phyloP scores from a whole-genome alignment of 2,888 invertebrate species.

The Bombyx huttoni region DNA sequence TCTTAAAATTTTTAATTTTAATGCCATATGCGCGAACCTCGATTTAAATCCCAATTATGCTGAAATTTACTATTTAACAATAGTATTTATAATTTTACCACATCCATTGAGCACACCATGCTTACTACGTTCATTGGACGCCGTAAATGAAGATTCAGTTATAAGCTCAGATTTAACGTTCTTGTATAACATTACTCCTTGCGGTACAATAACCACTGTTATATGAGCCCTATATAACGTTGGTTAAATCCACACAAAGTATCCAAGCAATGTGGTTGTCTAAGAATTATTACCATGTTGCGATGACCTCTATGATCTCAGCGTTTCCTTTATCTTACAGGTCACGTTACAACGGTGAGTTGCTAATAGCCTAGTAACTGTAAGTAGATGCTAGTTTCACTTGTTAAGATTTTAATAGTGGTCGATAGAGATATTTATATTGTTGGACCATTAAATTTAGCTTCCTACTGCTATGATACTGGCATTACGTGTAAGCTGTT shows the following conservation, averaged over 20 bases:
- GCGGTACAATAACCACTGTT: slow-evolving; percentile 33
- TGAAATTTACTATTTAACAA: not conserved
- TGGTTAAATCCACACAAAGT: slow-evolving; percentile 15
- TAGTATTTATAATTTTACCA: slow-evolving; percentile 10
- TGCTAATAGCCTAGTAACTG: slow-evolving; percentile 27
- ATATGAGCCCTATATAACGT: slow-evolving; percentile 21
- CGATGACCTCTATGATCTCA: slow-evolving; percentile 26
- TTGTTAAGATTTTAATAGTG: slow-evolving; percentile 39
- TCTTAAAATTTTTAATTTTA: no score
- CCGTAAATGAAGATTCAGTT: slow-evolving; percentile 43
- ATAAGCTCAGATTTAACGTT: slow-evolving; percentile 46
- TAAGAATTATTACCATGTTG: slow-evolving; percentile 31
- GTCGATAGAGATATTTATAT: slow-evolving; percentile 12
- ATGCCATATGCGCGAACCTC: no score
- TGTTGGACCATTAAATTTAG: not conserved
- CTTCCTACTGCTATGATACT: not conserved
- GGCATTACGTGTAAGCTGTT: not conserved
- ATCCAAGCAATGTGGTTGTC: slow-evolving; percentile 22
- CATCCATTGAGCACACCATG: slow-evolving; percentile 11
- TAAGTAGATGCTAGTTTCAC: slow-evolving; percentile 30
- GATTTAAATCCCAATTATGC: no score
- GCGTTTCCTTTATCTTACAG: slow-evolving; percentile 24
- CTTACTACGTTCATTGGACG: slow-evolving; percentile 21
- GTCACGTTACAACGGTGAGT: slow-evolving; percentile 25
- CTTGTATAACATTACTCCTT: slow-evolving; percentile 47